phyloP scores from a whole-genome alignment of 2,888 invertebrate species.

The Hemithea aestivaria region DNA sequence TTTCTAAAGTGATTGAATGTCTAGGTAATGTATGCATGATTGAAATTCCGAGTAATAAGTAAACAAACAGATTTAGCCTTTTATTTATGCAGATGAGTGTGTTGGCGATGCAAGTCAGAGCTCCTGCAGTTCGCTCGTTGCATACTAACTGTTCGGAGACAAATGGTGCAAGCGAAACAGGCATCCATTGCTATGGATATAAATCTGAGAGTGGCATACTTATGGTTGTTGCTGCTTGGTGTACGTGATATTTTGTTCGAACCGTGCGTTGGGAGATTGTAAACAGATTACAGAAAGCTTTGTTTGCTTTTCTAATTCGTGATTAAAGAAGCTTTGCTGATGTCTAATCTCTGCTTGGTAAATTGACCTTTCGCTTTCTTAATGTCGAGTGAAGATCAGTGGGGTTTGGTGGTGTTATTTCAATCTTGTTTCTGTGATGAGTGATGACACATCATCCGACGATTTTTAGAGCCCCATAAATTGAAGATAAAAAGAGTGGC shows the following conservation, averaged over 20 bases:
- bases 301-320: slow-evolving; percentile 15
- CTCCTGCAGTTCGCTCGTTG: slow-evolving; percentile 16
- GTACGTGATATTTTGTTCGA: slow-evolving; percentile 12
- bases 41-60: slow-evolving; percentile 25
- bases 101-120: slow-evolving; percentile 20
- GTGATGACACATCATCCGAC: too few relatives aligned
- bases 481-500: too few relatives aligned
- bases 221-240: slow-evolving; percentile 9
- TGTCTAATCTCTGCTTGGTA: slow-evolving; percentile 1
- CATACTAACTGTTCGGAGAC: slow-evolving; percentile 26
- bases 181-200: slow-evolving; percentile 21
- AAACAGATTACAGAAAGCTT: slow-evolving; percentile 15
- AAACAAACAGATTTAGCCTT: slow-evolving; percentile 34
- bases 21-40: slow-evolving; percentile 7
- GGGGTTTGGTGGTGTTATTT: too few relatives aligned
- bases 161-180: slow-evolving; percentile 26
- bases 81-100: slow-evolving; percentile 33
- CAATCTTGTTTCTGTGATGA: too few relatives aligned
- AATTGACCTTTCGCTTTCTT: background rate
- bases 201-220: slow-evolving; percentile 24
- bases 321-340: slow-evolving; percentile 6
- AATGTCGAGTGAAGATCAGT: too few relatives aligned
- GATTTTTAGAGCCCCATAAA: too few relatives aligned
- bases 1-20: too few relatives aligned
- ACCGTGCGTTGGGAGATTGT: slow-evolving; percentile 6